A percentile compares a stretch with the other conserved stretches of the same genome.
Conservation (phyloP, 2,888 invertebrate genomes). For the Agrotis clavis region DNA sequence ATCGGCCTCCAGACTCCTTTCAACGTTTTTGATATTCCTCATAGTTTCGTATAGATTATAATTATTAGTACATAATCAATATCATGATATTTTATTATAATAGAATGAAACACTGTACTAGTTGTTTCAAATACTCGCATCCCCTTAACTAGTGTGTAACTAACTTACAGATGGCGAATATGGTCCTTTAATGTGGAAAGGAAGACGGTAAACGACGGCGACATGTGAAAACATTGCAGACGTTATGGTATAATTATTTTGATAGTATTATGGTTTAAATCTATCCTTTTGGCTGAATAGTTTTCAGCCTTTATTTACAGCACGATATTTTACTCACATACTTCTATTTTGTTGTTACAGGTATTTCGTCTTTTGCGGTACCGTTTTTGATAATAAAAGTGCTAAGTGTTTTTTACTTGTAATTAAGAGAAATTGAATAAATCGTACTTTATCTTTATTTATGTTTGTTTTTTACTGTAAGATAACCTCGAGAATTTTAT, state of each 20-base stretch:
- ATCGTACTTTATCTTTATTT: constrained; percentile 27
- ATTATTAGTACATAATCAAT: too few species aligned
- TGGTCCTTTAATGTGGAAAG: background rate
- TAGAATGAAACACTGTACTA: too few species aligned
- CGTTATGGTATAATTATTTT: constrained; percentile 18
- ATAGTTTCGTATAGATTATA: too few species aligned
- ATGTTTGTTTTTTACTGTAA: constrained; percentile 62
- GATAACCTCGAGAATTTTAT: constrained; percentile 55
- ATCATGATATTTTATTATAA: too few species aligned
- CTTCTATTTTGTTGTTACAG: constrained; percentile 36
- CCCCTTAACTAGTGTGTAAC: background rate
- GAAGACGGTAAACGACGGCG: background rate
- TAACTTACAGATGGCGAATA: constrained; percentile 14
- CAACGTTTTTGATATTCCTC: too few species aligned
- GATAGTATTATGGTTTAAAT: background rate
- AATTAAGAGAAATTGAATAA: constrained; percentile 30
- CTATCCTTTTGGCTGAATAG: background rate
- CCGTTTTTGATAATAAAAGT: background rate
- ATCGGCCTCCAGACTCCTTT: too few species aligned
- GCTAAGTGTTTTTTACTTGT: background rate
- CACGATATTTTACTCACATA: background rate
- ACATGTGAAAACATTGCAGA: background rate
- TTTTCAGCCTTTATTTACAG: background rate
- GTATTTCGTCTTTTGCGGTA: background rate
- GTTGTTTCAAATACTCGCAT: background rate